phyloP scores from a whole-genome alignment of 2,113 vertebrate species.

The Oreotrochilus melanogaster region DNA sequence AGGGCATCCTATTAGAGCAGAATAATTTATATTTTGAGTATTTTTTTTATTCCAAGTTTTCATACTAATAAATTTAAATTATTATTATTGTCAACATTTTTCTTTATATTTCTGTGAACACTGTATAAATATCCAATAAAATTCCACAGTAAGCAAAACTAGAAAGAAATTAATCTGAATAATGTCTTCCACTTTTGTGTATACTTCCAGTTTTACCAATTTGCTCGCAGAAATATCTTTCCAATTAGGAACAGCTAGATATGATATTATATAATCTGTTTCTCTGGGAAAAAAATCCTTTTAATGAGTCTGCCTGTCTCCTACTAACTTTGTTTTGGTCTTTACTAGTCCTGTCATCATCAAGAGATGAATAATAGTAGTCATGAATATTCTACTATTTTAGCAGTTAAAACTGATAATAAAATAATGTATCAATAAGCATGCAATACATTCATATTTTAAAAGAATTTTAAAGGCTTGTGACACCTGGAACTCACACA shows the following conservation, averaged over 20 bases:
- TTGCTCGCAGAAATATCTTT: not conserved
- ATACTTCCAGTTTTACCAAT: not conserved
- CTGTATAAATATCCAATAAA: not conserved
- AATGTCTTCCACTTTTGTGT: not conserved
- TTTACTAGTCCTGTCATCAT: not conserved
- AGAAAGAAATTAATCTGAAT: not conserved
- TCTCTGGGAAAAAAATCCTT: not conserved
- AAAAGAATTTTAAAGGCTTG: not conserved
- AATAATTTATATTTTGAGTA: not conserved
- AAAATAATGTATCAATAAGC: not conserved
- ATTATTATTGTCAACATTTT: not conserved
- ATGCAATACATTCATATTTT: not conserved
- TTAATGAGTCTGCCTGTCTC: not conserved
- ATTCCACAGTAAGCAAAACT: not conserved
- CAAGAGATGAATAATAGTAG: not conserved
- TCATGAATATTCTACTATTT: not conserved
- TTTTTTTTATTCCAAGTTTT: not conserved
- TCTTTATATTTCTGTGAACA: not conserved
- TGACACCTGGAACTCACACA: not conserved
- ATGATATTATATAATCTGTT: not conserved
- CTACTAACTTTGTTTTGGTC: not conserved
- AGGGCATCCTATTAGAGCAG: not conserved
- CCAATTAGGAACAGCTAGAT: not conserved
- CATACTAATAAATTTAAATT: not conserved
- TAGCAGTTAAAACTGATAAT: not conserved